Evolutionary conservation across 2,888 invertebrate genomes (phyloP), one percentile per base, ranked within the genome.

Genomic region (Epinotia brunnichana): DNA sequence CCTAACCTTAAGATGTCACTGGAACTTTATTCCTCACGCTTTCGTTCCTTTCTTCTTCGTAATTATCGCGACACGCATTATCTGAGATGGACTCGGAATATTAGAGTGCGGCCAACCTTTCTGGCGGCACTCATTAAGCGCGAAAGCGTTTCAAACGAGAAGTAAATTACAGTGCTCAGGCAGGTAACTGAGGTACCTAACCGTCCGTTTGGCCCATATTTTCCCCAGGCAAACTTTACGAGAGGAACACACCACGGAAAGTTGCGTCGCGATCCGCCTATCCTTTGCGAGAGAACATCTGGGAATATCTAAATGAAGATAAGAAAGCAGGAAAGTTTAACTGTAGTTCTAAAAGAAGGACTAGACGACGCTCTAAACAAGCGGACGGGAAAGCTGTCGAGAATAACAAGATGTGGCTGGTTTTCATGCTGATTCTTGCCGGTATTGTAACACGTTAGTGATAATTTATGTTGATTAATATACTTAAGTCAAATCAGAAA

Each of bases 221-320:
- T 78, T 80, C 74, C 74, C 73, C 83, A 91, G 91, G 87, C 77
- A 89, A 86, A 86, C 82, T 85, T 80, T 77, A 81, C 76, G 85
- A 83, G 77, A 83, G 79, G 76, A 87, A 83, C 79, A 90, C 85
- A 82, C 83, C 82, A 54, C 83, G 82, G 74, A 83, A 82, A 80
- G 77, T 81, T 75, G 76, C 83, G 75, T 79, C 82, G 79, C 87
- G 85, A 82, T 89, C 90, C 75, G 83, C 83, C 77, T 86, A 87
- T 81, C 87, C 87, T 75, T 78, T 85, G 79, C 87, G 87, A 66
- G 85, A 84, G 79, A 88, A 88, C 85, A 87, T 88, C 80, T 88
- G 89, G 87, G 88, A 90, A 80, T 88, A 89, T 82, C 83, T 87
- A 51, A 81, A 87, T 77, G 86, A 87, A 78, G 81, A 83, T 76